Base-by-base conservation (phyloP, 2,797 vertebrate genomes). In the Lindbergichthys nudifrons region DNA sequence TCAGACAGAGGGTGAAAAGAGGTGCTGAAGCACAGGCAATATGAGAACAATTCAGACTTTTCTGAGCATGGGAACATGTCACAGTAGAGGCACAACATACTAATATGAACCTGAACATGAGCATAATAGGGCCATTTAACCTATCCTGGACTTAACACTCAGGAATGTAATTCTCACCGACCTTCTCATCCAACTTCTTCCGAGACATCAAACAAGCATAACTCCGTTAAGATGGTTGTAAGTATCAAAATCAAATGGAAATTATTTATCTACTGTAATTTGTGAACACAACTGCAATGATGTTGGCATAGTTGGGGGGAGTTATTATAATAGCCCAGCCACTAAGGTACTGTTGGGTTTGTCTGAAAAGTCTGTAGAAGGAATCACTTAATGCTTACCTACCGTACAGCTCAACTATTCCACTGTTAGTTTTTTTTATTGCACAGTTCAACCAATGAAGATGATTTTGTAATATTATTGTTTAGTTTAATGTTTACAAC, bases 401-500 rank as follows among this genome's bases (percentile, higher is more conserved):
- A 21, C 32, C 8, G 32, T 9, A 36, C 50, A 70, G 36, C 16
- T 64, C 23, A 21, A 30, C 16, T 53, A 23, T 47, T 42, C 19
- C 41, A 42, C 58, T 65, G 26, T 39, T 36, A 36, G 32, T 9
- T 12, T 47, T 65, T 26, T 75, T 65, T 66, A n/a, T 78, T 79
- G 73, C 80, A 90, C 79, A 77, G 47, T 57, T 79, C 26, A 71
- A 77, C 65, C 68, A 82, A 65, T 85, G 67, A 84, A 82, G 70
- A 68, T 59, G 46, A 83, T 80, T 82, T 65, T 2, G 9, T 59
- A 36, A 36, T 64, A 51, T 59, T 64, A 43, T 66, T 68, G 3
- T 12, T 80, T 88, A 81, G 62, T 47, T 73, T 21, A 70, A 76
- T 83, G 81, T 92, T 88, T 80, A 76, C 82, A 77, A n/a, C 52